Percentiles rank a stretch among this genome's conserved stretches.
phyloP scores from a whole-genome alignment of 1,140 invertebrate genomes.

The Drosophila burlai region DNA sequence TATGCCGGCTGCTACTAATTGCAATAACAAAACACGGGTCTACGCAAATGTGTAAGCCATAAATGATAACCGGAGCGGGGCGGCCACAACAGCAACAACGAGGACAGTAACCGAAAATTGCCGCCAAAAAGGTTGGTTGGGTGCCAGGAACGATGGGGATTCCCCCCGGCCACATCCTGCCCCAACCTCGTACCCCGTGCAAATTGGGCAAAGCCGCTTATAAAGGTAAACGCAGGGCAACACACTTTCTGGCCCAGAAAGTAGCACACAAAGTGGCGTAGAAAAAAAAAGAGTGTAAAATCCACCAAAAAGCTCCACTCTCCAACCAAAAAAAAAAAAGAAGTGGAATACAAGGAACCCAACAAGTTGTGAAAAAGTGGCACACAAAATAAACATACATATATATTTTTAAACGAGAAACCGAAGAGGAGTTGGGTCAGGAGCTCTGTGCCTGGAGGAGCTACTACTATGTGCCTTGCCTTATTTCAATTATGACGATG shows the following conservation, averaged over 20 bases:
- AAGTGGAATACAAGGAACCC: constrained; percentile 20
- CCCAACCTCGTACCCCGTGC: constrained; percentile 35
- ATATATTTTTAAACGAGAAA: constrained; percentile 35
- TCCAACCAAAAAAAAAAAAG: neutral
- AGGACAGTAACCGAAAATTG: constrained; percentile 42
- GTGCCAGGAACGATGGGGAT: constrained; percentile 1
- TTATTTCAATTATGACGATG: constrained; percentile 78
- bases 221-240: constrained; percentile 79
- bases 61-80: constrained; percentile 71
- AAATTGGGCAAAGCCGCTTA: constrained; percentile 81
- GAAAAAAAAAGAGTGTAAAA: constrained; percentile 29
- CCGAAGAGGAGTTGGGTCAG: constrained; percentile 46
- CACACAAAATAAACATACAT: constrained; percentile 46
- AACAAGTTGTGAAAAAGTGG: constrained; percentile 75
- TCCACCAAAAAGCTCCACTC: constrained; percentile 13
- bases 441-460: constrained; percentile 33
- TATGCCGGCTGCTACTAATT: constrained; percentile 47
- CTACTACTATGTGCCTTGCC: constrained; percentile 44
- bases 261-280: constrained; percentile 74
- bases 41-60: constrained; percentile 79
- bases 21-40: constrained; percentile 43
- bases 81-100: constrained; percentile 50
- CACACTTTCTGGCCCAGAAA: constrained; percentile 72
- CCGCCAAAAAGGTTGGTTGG: constrained; percentile 30
- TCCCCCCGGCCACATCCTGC: constrained; percentile 1